Evolutionary conservation across 2,888 invertebrate genomes (phyloP), one percentile per base, ranked within the genome.

Genomic region (Acrobasis consociella): DNA sequence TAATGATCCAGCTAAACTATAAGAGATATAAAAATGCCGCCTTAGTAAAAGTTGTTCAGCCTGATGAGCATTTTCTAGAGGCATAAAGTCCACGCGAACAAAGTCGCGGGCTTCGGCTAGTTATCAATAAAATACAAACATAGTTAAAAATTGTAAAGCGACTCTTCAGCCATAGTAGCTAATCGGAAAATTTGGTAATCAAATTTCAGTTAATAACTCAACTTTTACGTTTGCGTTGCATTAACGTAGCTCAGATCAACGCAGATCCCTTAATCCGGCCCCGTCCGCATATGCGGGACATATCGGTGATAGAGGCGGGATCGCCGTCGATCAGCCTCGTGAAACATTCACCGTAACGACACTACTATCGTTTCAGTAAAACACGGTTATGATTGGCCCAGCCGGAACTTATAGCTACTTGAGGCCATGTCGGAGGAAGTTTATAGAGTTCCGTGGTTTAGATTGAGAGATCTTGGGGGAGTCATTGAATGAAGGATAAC

Each of bases 341-440:
- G 76, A 80, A 85, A 82, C 73, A 85, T 87, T 85, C 74, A 85
- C 70, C 65, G 68, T 82, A 86, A 84, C 78, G 77, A 75, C 76
- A 73, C 69, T 65, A 64, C 68, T 62, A 65, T 62, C 61, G 67
- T 63, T 65, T 66, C 65, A 66, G 71, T 77, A 78, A 83, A 80
- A 76, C 80, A 82, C 75, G 75, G 77, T 82, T 82, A 85, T 86
- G 83, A 84, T 82, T 76, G 78, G 66, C 65, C 67, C 69, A 63
- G 68, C 66, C 67, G 56, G 62, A 64, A 53, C 31, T 69, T 66
- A 66, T 65, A 58, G 63, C 64, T 58, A 39, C 49, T 58, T 56
- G 49, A 16, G 49, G 39, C 59, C 46, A 62, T 62, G 38, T 46
- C 31, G 53, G 59, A 56, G 62, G 51, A 49, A 62, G 52, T 65